Base-by-base conservation (phyloP, 2,888 invertebrate species). In the Tromatobia lineatoria region DNA sequence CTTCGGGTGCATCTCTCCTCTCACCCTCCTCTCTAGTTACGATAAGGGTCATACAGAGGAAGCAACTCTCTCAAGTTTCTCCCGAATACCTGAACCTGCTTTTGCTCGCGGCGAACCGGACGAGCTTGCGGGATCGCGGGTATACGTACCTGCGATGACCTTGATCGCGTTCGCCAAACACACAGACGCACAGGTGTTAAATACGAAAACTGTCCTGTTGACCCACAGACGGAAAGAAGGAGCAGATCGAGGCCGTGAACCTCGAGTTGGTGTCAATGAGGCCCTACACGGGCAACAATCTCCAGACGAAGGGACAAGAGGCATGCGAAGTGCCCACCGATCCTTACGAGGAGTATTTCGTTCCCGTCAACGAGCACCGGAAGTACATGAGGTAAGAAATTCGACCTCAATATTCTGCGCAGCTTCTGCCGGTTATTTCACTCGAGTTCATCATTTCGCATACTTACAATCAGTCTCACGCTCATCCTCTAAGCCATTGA, bases 311-410 rank as follows among this genome's bases (percentile, higher is more conserved):
- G 87, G 92, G 92, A 80, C 94, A 92, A 86, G 94, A 92, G 87
- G 93, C 93, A n/a, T 93, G 93, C 87, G 93, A 93, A 76, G 89
- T 93, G 66, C 94, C 96, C 25, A 95, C 95, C 47, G 96, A 96
- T 92, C 96, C 96, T 6, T 97, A 97, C 93, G 97, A 97, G 90
- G 97, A 97, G 90, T 97, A 97, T 94, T 97, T 97, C 93, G 97
- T 97, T 85, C 97, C 97, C 42, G 97, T 97, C 86, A 97, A 97
- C 92, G 97, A 97, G 91, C 97, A 97, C 93, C 96, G 96, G 92
- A 97, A 97, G 94, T 97, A 96, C 92, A 97, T 97, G 95, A 97
- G 97, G 97, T 97, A 93, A 94, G 69, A 50, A 57, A 78, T 71
- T 73, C 23, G 23, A 52, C 42, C 57, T 20, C 23, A 4, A 61